A percentile compares a stretch with the other conserved stretches of the same genome.
phyloP scores from a whole-genome alignment of 2,113 vertebrate genomes.

The Paratilapia polleni region DNA sequence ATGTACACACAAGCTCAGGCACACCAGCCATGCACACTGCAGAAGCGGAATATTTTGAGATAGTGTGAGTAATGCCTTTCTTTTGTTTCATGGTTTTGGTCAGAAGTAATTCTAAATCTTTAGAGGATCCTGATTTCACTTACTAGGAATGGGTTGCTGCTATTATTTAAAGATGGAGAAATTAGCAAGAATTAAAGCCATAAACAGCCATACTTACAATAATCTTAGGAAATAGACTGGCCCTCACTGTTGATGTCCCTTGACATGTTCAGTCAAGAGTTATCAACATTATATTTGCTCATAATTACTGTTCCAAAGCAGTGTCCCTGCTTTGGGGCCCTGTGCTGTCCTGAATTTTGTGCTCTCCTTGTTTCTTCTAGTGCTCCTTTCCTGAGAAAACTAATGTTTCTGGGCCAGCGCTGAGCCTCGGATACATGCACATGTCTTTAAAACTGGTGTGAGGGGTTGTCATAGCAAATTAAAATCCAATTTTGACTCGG shows the following conservation, averaged over 20 bases:
- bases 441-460: conserved; percentile 26
- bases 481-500: background rate
- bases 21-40: conserved; percentile 71
- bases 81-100: conserved; percentile 24
- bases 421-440: conserved; percentile 3
- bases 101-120: conserved; percentile 14
- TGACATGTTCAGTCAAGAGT: conserved; percentile 61
- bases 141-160: conserved; percentile 16
- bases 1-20: conserved; percentile 75
- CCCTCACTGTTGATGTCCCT: conserved; percentile 70
- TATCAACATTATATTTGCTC: conserved; percentile 28
- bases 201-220: conserved; percentile 80
- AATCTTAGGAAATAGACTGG: conserved; percentile 78
- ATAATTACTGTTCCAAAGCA: conserved; percentile 56
- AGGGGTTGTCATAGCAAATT: background rate
- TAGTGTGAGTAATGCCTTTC: background rate
- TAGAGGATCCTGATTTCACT: conserved; percentile 56
- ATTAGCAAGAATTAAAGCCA: conserved; percentile 58
- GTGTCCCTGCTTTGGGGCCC: conserved; percentile 56
- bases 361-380: conserved; percentile 44
- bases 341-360: conserved; percentile 70
- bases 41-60: conserved; percentile 59
- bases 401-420: conserved; percentile 44
- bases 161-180: conserved; percentile 37
- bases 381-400: conserved; percentile 75